A percentile compares a stretch with the other conserved stretches of the same genome.
These are phyloP conservation scores for Idaea straminata DNA, from an alignment of 2,888 invertebrate species.

Conservation along the genomic window DNA sequence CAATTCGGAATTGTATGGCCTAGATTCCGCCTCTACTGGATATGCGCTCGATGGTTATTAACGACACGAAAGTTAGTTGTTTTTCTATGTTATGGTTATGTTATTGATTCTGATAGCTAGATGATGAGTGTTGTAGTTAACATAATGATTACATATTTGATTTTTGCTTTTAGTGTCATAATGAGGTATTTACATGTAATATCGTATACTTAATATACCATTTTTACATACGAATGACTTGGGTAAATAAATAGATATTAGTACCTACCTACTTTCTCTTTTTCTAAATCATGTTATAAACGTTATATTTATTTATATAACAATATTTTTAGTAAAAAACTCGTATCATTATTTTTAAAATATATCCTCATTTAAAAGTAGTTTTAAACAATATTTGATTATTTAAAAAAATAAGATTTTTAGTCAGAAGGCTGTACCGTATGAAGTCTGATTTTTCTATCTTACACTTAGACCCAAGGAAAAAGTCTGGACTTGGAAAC, in stretches of 20 bases:
- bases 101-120: not conserved
- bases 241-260: not conserved
- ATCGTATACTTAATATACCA: not conserved
- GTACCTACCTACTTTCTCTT: not conserved
- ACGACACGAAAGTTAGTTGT: not conserved
- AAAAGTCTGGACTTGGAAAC: no score
- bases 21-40: no score
- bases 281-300: slow-evolving; percentile 7
- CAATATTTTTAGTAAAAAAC: no score
- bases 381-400: no score
- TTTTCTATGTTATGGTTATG: not conserved
- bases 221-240: not conserved
- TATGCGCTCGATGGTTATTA: no score
- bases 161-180: not conserved
- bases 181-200: not conserved
- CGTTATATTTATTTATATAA: not conserved
- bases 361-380: no score
- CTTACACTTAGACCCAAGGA: no score
- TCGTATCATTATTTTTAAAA: no score
- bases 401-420: no score
- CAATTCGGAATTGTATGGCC: no score
- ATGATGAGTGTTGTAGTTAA: not conserved
- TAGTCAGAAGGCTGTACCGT: no score
- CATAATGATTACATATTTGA: not conserved
- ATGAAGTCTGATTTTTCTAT: no score